Base-by-base conservation (phyloP, 2,113 vertebrate species). In the Scartelaos histophorus region DNA sequence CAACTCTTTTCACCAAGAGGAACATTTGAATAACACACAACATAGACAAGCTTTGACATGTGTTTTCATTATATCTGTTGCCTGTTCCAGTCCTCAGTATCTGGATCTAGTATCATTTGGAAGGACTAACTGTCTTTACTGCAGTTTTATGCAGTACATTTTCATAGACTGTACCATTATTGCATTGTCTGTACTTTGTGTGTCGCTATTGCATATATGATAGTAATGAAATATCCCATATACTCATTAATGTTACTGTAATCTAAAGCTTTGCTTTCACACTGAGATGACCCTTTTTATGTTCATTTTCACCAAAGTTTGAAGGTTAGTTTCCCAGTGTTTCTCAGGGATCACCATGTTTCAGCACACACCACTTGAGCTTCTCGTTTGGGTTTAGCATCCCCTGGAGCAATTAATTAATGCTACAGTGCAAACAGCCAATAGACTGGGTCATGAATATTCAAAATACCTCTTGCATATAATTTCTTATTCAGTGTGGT, bases 381-480 rank as follows among this genome's bases (percentile, higher is more conserved):
- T 75, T 73, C 64, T 60, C 78, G 74, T 88, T 86, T 86, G 95
- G 95, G 93, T 95, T 95, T 93, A 92, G 95, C 94, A 94, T 95
- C 93, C 96, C 98, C 96, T 97, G 94, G 89, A 97, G 98, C 98
- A 94, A 95, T 96, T 97, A 96, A 99, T 98, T 98, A 98, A 97
- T 97, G 96, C 96, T 95, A 67, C 95, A 94, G 95, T 95, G 92
- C 93, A 97, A 97, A 96, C 95, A 97, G 95, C 94, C 96, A 93
- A 95, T 95, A 96, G 96, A 96, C 94, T 88, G 94, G 94, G 93
- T 96, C 96, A 99, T 99, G 97, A 98, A 98, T 99, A 99, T 99
- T 98, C 96, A 98, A 95, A 93, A 92, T 94, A 93, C 94, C 94
- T 94, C 94, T 94, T 94, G 95, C 96, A 97, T 90, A 77, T 88